These are phyloP conservation scores for Malaclemys terrapin DNA, from an alignment of 2,113 vertebrate genomes.

Conservation along the genomic window DNA sequence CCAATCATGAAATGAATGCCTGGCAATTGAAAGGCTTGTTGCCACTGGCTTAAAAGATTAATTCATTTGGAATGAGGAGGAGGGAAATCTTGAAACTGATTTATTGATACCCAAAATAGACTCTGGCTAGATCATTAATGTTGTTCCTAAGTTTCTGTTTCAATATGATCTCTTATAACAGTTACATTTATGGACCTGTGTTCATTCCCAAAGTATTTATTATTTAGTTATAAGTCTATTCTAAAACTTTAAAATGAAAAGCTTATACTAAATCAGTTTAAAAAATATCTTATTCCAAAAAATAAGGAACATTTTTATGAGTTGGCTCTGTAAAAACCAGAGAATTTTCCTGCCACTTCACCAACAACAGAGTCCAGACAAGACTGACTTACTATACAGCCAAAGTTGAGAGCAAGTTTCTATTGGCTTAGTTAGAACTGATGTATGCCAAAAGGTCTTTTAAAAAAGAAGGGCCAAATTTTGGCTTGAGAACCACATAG, in stretches of 20 bases:
- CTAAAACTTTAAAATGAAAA: constrained; percentile 35
- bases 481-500: constrained; percentile 48
- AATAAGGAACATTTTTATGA: constrained; percentile 46
- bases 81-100: constrained; percentile 32
- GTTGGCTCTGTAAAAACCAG: constrained; percentile 32
- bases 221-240: constrained; percentile 43
- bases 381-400: constrained; percentile 50
- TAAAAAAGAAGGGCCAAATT: constrained; percentile 49
- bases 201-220: constrained; percentile 67
- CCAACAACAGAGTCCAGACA: constrained; percentile 71
- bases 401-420: constrained; percentile 70
- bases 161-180: background rate
- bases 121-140: constrained; percentile 15
- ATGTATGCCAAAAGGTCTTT: constrained; percentile 74
- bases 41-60: background rate
- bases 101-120: constrained; percentile 8
- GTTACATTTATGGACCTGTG: constrained; percentile 32
- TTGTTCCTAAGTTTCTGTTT: background rate
- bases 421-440: constrained; percentile 66
- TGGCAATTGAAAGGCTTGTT: constrained; percentile 28
- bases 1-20: background rate
- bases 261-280: background rate
- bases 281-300: background rate
- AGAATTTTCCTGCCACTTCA: constrained; percentile 73
- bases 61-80: constrained; percentile 20